Evolutionary conservation across 2,113 vertebrate species (phyloP).

Genomic region (Myrmecobius fasciatus): DNA sequence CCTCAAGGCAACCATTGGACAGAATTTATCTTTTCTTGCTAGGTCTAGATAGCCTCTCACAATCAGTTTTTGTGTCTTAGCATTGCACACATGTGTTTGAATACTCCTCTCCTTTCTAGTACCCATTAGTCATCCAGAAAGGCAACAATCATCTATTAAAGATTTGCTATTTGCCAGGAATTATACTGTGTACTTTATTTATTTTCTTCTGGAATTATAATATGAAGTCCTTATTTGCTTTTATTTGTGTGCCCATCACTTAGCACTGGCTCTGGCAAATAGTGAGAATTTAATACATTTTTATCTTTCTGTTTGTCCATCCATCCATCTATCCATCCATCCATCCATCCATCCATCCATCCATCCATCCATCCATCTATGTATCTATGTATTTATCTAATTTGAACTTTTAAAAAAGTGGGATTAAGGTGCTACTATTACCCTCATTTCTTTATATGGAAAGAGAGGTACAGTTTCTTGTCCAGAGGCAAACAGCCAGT

Average conservation of each 20-base stretch:
- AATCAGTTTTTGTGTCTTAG: background rate
- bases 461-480: background rate
- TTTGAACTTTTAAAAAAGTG: background rate
- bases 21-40: background rate
- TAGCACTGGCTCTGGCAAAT: background rate
- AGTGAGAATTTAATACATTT: background rate
- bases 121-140: background rate
- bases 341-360: no score
- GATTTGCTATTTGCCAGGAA: background rate
- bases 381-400: background rate
- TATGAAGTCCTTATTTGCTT: background rate
- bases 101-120: background rate
- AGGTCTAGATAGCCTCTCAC: background rate
- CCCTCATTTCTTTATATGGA: background rate
- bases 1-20: background rate
- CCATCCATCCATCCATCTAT: background rate
- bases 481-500: background rate
- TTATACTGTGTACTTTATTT: background rate
- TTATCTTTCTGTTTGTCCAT: background rate
- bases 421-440: background rate
- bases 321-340: no score
- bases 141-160: background rate
- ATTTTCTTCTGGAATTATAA: background rate
- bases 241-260: background rate
- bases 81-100: background rate